Conservation (phyloP, 2,797 vertebrate species). For the Cyclura pinguis region DNA sequence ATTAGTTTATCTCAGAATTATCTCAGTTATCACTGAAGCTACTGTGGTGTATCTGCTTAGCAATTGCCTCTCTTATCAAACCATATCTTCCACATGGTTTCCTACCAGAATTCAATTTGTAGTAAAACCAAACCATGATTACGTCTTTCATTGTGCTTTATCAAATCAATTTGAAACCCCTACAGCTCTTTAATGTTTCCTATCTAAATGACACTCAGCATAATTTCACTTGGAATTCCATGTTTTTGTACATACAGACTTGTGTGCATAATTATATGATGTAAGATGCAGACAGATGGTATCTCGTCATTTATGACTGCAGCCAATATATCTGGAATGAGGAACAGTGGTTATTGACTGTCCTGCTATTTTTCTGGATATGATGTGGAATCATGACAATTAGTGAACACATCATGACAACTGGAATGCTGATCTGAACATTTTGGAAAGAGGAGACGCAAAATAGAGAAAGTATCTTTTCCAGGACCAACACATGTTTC, state of each 20-base stretch:
- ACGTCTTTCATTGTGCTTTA: background rate
- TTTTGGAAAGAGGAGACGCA: background rate
- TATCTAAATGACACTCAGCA: background rate
- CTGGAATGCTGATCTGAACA: background rate
- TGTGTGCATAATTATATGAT: background rate
- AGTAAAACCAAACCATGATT: background rate
- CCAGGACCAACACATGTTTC: background rate
- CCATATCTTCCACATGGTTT: background rate
- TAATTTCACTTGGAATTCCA: background rate
- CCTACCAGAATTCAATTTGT: constrained; percentile 1
- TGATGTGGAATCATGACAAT: background rate
- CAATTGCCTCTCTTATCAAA: constrained; percentile 19
- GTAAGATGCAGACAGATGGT: background rate
- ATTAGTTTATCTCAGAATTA: background rate
- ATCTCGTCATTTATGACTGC: background rate
- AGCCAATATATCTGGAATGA: background rate
- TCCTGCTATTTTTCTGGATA: background rate
- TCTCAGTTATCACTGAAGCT: background rate
- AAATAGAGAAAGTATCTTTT: background rate
- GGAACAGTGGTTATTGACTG: no score
- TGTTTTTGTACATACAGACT: background rate
- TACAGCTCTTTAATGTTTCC: background rate
- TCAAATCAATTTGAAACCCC: background rate
- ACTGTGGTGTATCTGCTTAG: background rate
- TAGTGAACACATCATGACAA: background rate